phyloP scores from a whole-genome alignment of 2,888 invertebrate genomes.

The Caenorhabditis parvicauda region DNA sequence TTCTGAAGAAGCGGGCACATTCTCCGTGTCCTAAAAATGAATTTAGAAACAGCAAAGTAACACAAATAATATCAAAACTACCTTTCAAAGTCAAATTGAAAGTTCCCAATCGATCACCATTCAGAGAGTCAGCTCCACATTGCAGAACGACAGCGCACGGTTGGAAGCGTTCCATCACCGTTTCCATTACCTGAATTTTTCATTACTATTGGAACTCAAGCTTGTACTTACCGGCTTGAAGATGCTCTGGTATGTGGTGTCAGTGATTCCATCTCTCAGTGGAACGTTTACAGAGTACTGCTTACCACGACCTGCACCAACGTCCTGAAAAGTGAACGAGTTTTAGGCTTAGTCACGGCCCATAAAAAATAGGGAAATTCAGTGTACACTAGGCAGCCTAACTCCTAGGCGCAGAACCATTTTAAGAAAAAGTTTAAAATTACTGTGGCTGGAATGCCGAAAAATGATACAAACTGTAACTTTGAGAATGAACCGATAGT shows the following conservation, averaged over 20 bases:
- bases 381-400: too few species aligned
- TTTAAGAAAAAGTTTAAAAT: too few species aligned
- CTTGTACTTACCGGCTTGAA: conserved; percentile 73
- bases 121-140: conserved; percentile 96
- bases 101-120: conserved; percentile 91
- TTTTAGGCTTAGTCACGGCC: background rate
- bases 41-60: background rate
- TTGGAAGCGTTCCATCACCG: conserved; percentile 95
- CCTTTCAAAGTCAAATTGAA: conserved; percentile 68
- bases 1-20: conserved; percentile 95
- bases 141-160: conserved; percentile 96
- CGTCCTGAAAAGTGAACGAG: conserved; percentile 64
- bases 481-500: too few species aligned
- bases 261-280: conserved; percentile 95
- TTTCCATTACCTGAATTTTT: conserved; percentile 63
- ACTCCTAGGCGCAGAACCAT: too few species aligned
- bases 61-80: conserved; percentile 1
- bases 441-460: too few species aligned
- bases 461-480: too few species aligned
- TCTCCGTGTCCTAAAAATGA: conserved; percentile 31
- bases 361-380: too few species aligned
- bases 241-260: conserved; percentile 89
- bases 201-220: background rate
- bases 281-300: conserved; percentile 99
- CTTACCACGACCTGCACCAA: conserved; percentile 79